Evolutionary conservation across 1,140 invertebrate species (phyloP).

Genomic region (Drosophila athabasca): DNA sequence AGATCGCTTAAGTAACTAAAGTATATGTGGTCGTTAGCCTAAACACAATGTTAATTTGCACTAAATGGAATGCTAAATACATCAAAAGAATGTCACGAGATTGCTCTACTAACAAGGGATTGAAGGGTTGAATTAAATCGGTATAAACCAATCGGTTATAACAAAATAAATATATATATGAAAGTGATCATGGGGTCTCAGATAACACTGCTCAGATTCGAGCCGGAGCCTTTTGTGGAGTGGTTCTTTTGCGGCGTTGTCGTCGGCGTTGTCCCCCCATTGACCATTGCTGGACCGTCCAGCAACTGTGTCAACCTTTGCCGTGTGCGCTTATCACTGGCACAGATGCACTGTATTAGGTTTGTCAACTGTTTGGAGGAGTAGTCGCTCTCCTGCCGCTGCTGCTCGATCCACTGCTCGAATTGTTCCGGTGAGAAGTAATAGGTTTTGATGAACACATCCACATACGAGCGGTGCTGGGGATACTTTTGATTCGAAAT

Average conservation of each 20-base stretch:
- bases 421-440: conserved; percentile 95
- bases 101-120: conserved; percentile 50
- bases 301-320: conserved; percentile 90
- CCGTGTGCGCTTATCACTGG: conserved; percentile 93
- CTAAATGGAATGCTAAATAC: conserved; percentile 72
- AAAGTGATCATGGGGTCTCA: conserved; percentile 38
- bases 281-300: conserved; percentile 31
- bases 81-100: conserved; percentile 45
- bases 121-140: conserved; percentile 13
- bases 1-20: conserved; percentile 67
- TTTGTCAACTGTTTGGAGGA: conserved; percentile 93
- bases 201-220: conserved; percentile 70
- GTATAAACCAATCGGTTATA: conserved; percentile 21
- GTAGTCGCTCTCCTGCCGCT: conserved; percentile 90
- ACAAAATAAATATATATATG: conserved; percentile 61
- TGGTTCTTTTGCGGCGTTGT: conserved; percentile 49
- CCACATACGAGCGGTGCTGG: conserved; percentile 95
- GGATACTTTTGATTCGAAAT: conserved; percentile 92
- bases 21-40: conserved; percentile 33
- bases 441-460: conserved; percentile 97
- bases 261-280: conserved; percentile 35
- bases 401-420: conserved; percentile 94
- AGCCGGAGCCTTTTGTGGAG: conserved; percentile 23
- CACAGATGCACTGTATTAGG: conserved; percentile 93
- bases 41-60: conserved; percentile 62